Base-by-base conservation (phyloP, 2,797 vertebrate species). In the Microcaecilia unicolor region DNA sequence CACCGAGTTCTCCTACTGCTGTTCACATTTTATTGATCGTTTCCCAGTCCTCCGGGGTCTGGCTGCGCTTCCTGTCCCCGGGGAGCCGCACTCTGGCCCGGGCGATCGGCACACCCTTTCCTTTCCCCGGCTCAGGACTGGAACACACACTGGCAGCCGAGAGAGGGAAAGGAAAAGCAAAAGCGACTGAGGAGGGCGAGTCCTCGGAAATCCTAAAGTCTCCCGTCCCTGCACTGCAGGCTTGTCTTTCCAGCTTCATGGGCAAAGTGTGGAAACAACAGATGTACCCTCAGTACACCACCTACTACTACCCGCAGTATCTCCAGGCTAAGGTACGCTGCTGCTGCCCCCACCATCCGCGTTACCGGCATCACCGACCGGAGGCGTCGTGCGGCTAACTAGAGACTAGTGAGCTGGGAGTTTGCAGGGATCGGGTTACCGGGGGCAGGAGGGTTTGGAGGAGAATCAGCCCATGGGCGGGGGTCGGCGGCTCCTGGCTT, bases 231-330 rank as follows among this genome's bases (percentile, higher is more conserved):
- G 73, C 67, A 40, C 72, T 33, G 76, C 76, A 66, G 64, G 71
- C 67, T 44, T 72, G 62, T 64, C 64, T 71, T 78, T 72, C 64
- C 67, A 77, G 81, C 84, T 90, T 86, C 76, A 82, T 87, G 83
- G 84, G 84, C 80, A 87, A 87, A 83, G 80, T 84, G 80, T 86
- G 81, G 83, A 87, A 86, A 78, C 74, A 83, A 75, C 80, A 87
- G 74, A 87, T 89, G 83, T 84, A 88, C 84, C 86, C 86, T 70
- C 87, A 88, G 70, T 89, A 85, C 76, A 83, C 84, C 61, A 86
- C 85, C 72, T 88, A 86, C 74, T 89, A 83, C 68, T 88, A 83
- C 68, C 84, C 85, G 53, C 84, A 86, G 64, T 88, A 89, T 83
- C 84, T 88, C 59, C 84, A 87, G 66, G 72, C 83, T 23, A 90